Base-by-base conservation (phyloP, 2,888 invertebrate genomes). In the Drosophila longiperda region DNA sequence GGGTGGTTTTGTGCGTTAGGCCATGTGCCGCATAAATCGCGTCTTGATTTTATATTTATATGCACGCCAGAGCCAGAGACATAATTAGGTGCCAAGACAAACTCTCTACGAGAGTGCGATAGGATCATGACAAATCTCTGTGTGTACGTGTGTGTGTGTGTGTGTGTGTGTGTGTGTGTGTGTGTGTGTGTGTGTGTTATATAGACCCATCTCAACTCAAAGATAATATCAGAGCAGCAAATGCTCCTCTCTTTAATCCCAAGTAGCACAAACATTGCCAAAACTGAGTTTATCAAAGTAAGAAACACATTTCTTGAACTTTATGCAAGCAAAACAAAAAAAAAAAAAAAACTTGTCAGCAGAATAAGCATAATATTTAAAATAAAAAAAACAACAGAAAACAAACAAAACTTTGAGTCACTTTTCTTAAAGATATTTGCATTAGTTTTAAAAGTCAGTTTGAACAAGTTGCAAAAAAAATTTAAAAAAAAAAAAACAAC, bases 31-130 rank as follows among this genome's bases (percentile, higher is more conserved):
- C 79, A 82, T 76, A 82, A 82, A 85, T 82, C 83, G 83, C 69
- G 69, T 70, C 85, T 78, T 82, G 80, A 89, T 86, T 88, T 78
- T 69, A 63, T 70, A 86, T 88, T 84, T 86, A 86, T 83, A 86
- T 86, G 83, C 83, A 83, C 50, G 73, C 69, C 65, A 36, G 45
- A 58, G 53, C 49, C 55, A 65, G 49, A 59, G 49, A 78, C 67
- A 78, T 78, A 78, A 78, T 78, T 78, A 78, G 80, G 76, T 78
- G 76, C 40, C 72, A 75, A 76, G 52, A 71, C 64, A 65, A 63
- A 55, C 52, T 55, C 45, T 45, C 45, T 36, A 20, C 26, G 50
- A 42, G 70, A 87, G 50, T 45, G 45, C 40, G 85, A 83, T 87
- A 80, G 62, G 66, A 85, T 85, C 86, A 57, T 85, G 88, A 87